These are phyloP conservation scores for Lasioglossum calceatum DNA, from an alignment of 2,888 invertebrate species.

Conservation along the genomic window DNA sequence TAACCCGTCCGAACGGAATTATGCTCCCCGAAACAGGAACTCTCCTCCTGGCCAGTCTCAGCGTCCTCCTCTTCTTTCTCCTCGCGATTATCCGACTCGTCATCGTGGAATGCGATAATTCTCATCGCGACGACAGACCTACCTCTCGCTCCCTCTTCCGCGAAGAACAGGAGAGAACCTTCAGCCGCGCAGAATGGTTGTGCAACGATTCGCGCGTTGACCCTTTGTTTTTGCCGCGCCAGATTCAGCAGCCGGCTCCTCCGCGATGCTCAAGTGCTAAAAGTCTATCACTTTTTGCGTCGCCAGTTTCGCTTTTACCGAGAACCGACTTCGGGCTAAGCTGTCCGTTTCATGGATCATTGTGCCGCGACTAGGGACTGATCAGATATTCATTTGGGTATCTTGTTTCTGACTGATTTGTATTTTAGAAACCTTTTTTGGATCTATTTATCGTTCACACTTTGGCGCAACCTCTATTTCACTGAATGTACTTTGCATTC, in stretches of 20 bases:
- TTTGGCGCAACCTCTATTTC: too few relatives aligned
- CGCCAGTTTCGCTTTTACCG: neutral
- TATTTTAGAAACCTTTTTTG: neutral
- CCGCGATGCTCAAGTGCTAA: neutral
- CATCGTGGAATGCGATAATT: constrained; percentile 68
- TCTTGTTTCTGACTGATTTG: neutral
- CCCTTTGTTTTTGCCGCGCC: neutral
- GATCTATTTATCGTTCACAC: too few relatives aligned
- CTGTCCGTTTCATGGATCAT: neutral
- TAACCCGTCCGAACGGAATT: constrained; percentile 45
- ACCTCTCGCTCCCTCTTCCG: constrained; percentile 15
- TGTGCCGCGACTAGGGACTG: neutral
- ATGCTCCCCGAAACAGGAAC: constrained; percentile 44
- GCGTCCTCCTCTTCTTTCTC: constrained; percentile 29
- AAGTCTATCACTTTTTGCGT: neutral
- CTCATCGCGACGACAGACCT: constrained; percentile 52
- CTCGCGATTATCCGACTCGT: constrained; percentile 64
- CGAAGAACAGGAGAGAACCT: constrained; percentile 4
- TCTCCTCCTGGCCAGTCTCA: constrained; percentile 31
- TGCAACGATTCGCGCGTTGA: constrained; percentile 13
- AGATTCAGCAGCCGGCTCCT: neutral
- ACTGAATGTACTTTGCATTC: too few relatives aligned
- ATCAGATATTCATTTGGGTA: neutral
- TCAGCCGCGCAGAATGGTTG: neutral
- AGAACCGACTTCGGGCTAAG: neutral